Evolutionary conservation across 2,797 vertebrate species (phyloP).

Genomic region (Podarcis siculus): DNA sequence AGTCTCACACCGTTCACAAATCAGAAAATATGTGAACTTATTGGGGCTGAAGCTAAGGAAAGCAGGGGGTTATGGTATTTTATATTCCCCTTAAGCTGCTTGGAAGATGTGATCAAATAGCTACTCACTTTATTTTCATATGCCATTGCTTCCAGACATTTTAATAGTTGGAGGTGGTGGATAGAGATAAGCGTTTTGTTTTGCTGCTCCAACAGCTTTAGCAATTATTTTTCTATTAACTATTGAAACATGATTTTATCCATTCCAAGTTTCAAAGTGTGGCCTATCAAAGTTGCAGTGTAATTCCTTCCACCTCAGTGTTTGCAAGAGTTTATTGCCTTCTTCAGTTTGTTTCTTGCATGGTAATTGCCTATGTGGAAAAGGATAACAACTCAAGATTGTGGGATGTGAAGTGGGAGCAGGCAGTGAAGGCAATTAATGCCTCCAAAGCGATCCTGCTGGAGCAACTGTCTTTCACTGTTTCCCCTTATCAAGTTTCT

Average conservation of each 20-base stretch:
- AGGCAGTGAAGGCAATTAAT: neutral
- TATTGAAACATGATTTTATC: neutral
- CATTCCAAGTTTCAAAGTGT: neutral
- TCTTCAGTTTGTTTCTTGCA: constrained; percentile 14
- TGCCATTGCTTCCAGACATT: neutral
- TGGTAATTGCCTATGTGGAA: neutral
- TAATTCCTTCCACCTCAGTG: neutral
- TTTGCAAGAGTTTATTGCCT: neutral
- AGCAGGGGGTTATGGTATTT: neutral
- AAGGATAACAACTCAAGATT: neutral
- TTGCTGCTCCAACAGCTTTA: constrained; percentile 8
- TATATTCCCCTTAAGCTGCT: constrained; percentile 19
- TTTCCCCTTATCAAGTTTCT: neutral
- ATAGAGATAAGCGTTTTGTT: constrained; percentile 26
- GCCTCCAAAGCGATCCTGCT: neutral
- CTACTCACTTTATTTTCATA: constrained; percentile 9
- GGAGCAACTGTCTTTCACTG: neutral
- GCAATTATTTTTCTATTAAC: constrained; percentile 36
- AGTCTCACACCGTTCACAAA: neutral
- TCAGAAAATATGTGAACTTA: constrained; percentile 17
- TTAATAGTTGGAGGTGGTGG: constrained; percentile 1
- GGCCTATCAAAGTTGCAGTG: neutral
- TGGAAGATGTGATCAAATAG: constrained; percentile 11
- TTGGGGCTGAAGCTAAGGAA: constrained; percentile 2
- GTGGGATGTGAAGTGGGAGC: neutral